These are phyloP conservation scores for Phthorimaea operculella DNA, from an alignment of 1,140 invertebrate genomes.

Conservation along the genomic window DNA sequence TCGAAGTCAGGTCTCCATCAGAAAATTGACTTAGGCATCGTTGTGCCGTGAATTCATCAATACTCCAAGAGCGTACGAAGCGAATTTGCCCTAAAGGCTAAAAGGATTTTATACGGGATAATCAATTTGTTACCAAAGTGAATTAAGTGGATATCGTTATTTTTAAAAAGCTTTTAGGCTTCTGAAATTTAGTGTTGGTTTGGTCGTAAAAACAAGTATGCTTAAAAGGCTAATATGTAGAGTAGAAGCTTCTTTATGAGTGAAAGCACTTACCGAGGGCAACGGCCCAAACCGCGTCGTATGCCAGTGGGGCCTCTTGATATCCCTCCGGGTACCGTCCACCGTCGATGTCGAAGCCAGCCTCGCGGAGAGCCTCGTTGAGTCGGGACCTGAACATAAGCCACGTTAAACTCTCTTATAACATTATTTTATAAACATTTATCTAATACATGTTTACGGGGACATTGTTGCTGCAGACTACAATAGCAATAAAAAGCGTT, in stretches of 20 bases:
- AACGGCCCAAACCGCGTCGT: slow-evolving; percentile 98
- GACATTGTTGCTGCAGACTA: no score
- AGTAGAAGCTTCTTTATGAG: not conserved
- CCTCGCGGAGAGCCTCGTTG: slow-evolving; percentile 80
- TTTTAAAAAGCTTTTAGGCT: no score
- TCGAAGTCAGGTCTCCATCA: not conserved
- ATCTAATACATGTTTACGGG: no score
- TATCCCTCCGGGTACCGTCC: slow-evolving; percentile 92
- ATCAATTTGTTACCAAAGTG: no score
- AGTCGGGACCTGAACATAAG: slow-evolving; percentile 74
- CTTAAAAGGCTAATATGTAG: not conserved
- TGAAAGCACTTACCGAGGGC: slow-evolving; percentile 76
- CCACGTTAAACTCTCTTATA: no score
- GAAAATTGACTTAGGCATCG: not conserved
- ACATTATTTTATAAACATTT: no score
- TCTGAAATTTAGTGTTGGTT: no score
- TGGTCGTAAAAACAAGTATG: not conserved
- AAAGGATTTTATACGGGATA: no score
- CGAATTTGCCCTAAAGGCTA: no score
- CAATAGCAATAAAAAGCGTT: no score
- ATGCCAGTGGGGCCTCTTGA: slow-evolving; percentile 97
- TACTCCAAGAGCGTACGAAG: no score
- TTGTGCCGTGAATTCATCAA: not conserved
- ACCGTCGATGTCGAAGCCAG: slow-evolving; percentile 84
- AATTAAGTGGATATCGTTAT: no score